These are phyloP conservation scores for Cacatua alba DNA, from an alignment of 2,113 vertebrate species.

Conservation along the genomic window DNA sequence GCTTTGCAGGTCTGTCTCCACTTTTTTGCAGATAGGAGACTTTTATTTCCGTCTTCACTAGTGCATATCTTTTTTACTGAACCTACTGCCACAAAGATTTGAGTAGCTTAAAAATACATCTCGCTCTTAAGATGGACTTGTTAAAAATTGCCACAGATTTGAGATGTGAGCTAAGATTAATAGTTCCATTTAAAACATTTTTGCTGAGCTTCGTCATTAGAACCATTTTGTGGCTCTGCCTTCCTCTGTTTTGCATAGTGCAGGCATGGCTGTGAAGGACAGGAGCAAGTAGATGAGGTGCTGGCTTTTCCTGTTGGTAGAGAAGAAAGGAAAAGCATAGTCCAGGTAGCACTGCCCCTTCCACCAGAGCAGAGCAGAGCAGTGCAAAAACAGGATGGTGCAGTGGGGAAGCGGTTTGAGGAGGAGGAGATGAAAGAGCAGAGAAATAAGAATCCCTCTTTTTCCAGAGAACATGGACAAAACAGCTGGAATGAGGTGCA, in stretches of 20 bases:
- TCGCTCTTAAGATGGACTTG: not conserved
- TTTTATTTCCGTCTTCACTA: not conserved
- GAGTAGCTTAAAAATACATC: not conserved
- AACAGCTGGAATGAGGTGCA: not conserved
- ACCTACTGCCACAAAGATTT: not conserved
- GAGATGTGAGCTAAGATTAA: not conserved
- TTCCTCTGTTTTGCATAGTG: not conserved
- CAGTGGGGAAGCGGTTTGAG: not conserved
- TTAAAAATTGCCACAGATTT: not conserved
- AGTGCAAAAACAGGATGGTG: not conserved
- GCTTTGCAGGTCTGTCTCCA: not conserved
- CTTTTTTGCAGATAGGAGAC: not conserved
- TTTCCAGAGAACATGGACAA: not conserved
- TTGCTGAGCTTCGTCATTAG: not conserved
- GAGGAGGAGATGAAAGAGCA: not conserved
- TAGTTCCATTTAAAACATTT: not conserved
- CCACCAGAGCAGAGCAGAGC: not conserved
- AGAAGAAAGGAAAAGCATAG: not conserved
- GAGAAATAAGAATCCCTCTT: not conserved
- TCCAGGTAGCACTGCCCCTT: not conserved
- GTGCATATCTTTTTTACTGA: not conserved
- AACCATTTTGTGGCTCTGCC: not conserved
- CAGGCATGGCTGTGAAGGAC: not conserved
- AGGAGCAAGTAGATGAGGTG: not conserved
- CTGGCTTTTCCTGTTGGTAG: not conserved